Conservation (phyloP, 2,888 invertebrate species). For the Perizoma flavofasciatum region DNA sequence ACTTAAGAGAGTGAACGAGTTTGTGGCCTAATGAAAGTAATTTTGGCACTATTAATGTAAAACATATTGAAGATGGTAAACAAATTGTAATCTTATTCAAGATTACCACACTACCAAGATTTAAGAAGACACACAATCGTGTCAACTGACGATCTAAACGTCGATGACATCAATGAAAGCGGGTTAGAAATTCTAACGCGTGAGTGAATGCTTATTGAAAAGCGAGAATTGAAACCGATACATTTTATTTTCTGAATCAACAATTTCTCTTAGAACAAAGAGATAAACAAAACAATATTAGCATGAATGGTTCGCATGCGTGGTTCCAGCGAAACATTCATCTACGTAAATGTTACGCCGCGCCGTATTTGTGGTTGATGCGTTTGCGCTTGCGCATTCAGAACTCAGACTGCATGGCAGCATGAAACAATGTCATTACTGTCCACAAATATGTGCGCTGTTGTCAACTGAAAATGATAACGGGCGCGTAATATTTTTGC, state of each 20-base stretch:
- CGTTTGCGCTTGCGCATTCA: too few species aligned
- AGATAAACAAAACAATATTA: conserved; percentile 30
- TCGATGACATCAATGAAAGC: conserved; percentile 22
- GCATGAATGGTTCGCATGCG: conserved; percentile 32
- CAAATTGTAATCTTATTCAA: too few species aligned
- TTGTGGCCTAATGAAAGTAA: conserved; percentile 10
- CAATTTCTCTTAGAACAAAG: conserved; percentile 25
- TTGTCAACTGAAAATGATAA: conserved; percentile 44
- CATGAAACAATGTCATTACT: conserved; percentile 37
- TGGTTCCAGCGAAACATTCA: conserved; percentile 21
- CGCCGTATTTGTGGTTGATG: conserved; percentile 15
- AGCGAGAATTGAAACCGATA: conserved; percentile 28
- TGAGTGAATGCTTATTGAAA: conserved; percentile 23
- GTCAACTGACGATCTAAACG: conserved; percentile 9
- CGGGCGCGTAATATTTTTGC: conserved; percentile 38
- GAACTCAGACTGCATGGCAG: conserved; percentile 45
- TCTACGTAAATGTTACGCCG: conserved; percentile 24
- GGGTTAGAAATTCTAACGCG: conserved; percentile 23
- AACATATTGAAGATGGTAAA: background rate
- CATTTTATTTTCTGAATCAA: conserved; percentile 15
- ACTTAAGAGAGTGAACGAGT: conserved; percentile 14
- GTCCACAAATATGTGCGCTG: conserved; percentile 33
- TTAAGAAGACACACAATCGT: conserved; percentile 6
- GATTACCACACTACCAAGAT: background rate
- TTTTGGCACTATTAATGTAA: conserved; percentile 2